Conservation (phyloP, 1,140 invertebrate genomes). For the Chrysoperla carnea region DNA sequence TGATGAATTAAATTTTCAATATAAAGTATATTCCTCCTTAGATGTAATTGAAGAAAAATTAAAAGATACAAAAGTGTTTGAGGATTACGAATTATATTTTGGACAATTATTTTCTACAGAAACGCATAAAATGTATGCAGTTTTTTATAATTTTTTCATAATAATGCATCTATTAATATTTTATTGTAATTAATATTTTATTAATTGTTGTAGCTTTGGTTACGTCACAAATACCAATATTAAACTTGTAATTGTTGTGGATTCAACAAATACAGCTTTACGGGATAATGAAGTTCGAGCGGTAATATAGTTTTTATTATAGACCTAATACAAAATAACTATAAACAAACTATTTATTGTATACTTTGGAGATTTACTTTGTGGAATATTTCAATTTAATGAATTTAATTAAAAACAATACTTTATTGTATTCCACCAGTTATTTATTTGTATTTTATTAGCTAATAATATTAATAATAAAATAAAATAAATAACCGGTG, state of each 20-base stretch:
- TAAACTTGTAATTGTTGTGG: slow-evolving; percentile 89
- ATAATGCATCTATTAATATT: background rate
- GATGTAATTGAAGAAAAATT: slow-evolving; percentile 88
- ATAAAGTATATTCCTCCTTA: slow-evolving; percentile 82
- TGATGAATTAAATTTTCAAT: slow-evolving; percentile 73
- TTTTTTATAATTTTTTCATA: background rate
- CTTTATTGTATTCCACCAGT: no score
- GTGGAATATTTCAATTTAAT: no score
- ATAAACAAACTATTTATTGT: no score
- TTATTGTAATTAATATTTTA: slow-evolving; percentile 13
- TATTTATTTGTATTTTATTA: no score
- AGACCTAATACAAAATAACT: no score
- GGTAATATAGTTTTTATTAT: slow-evolving; percentile 28
- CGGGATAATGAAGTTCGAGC: slow-evolving; percentile 88
- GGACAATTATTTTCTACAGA: slow-evolving; percentile 88
- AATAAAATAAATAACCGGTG: no score
- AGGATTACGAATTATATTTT: slow-evolving; percentile 58
- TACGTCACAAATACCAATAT: slow-evolving; percentile 96
- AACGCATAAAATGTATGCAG: slow-evolving; percentile 85
- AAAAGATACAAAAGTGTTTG: slow-evolving; percentile 17
- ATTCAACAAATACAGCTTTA: slow-evolving; percentile 69
- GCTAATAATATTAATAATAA: no score
- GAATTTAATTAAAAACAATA: no score
- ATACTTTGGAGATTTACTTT: no score
- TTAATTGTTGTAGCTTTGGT: slow-evolving; percentile 53